Base-by-base conservation (phyloP, 2,113 vertebrate genomes). In the Dasyurus viverrinus region DNA sequence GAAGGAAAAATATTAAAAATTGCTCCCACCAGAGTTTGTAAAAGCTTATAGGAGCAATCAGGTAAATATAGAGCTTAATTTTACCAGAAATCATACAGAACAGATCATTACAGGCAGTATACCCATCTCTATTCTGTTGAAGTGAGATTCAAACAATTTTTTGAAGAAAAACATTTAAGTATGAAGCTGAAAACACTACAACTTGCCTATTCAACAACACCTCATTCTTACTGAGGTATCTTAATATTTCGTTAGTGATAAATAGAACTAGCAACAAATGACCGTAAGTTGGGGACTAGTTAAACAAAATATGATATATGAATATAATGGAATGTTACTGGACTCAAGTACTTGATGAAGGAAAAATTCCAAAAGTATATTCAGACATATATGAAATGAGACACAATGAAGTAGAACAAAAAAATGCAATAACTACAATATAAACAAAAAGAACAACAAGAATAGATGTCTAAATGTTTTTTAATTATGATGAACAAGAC, bases 81-180 rank as follows among this genome's bases (percentile, higher is more conserved):
- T 90, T 91, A 84, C 53, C 48, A 6, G 94, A 92, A 50, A 96
- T 94, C 68, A 89, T 19, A 68, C 1, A 2, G 4, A 55, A 90
- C 93, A 27, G 0, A 91, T 94, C 53, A 97, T 98, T 50, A 97
- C 98, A 97, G 94, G 11, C 96, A 89, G 4, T 92, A 93, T 55
- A 47, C 0, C 8, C 50, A 52, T 94, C 0, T 55, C 92, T 9
- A 2, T 90, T 48, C 52, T 54, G 94, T 95, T 96, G 94, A 97
- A 96, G 91, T 6, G 24, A 55, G 25, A 19, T 25, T 95, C 47
- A 30, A 92, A 2, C 22, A 94, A 0, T 30, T 26, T 92, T 93
- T 94, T 95, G 91, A 90, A 95, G 54, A 90, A 95, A 93, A 2
- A 11, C 27, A 95, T 84, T 94, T 93, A 93, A 96, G 23, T 0